These are phyloP conservation scores for Argya squamiceps DNA, from an alignment of 2,797 vertebrate species.

Conservation along the genomic window DNA sequence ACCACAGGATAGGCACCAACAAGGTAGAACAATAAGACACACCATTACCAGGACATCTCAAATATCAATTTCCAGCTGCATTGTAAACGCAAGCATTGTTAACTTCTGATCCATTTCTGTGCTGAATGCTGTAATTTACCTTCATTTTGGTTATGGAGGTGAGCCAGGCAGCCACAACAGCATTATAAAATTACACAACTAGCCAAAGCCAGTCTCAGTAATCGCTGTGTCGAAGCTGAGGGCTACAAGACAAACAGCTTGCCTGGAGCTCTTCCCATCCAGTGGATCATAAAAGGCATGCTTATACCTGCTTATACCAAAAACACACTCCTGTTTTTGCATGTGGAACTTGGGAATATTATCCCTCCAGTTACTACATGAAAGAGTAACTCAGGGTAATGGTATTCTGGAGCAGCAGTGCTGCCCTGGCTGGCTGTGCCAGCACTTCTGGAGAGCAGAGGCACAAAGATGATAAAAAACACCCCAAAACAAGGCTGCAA, in stretches of 20 bases:
- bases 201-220: neutral
- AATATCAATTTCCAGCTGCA: constrained; percentile 4
- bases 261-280: neutral
- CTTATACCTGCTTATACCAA: neutral
- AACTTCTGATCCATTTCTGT: constrained; percentile 29
- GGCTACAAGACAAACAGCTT: neutral
- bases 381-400: neutral
- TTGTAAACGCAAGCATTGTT: constrained; percentile 34
- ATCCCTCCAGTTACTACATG: neutral
- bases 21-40: constrained; percentile 10
- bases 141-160: constrained; percentile 37
- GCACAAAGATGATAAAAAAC: neutral
- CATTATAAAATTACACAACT: neutral
- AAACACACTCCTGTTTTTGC: rapidly evolving
- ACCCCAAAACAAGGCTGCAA: neutral
- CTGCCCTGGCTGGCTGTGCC: neutral
- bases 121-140: constrained; percentile 37
- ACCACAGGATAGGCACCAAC: neutral
- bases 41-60: neutral
- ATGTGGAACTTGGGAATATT: neutral
- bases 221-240: neutral
- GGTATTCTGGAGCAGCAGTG: neutral
- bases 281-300: neutral
- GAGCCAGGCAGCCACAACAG: constrained; percentile 39
- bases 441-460: neutral